Percentiles rank a stretch among this genome's conserved stretches.
Conservation (phyloP, 2,888 invertebrate genomes). For the Conops quadrifasciatus region DNA sequence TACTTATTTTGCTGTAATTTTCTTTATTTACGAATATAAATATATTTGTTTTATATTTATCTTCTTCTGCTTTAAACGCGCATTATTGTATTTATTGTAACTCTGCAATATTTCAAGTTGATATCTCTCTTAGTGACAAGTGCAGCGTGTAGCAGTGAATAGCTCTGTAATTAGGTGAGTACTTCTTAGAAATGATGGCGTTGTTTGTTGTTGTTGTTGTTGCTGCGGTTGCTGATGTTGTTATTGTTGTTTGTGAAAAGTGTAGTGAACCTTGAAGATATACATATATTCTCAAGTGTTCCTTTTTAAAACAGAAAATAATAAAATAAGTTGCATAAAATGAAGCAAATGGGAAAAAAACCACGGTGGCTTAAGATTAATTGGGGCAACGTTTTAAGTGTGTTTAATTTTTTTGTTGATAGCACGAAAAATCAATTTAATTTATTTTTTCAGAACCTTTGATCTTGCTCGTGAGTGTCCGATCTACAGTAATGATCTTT, state of each 20-base stretch:
- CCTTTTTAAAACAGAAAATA: no score
- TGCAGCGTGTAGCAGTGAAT: conserved; percentile 19
- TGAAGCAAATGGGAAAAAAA: no score
- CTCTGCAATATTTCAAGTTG: conserved; percentile 16
- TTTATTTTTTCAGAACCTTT: no score
- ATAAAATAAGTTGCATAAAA: no score
- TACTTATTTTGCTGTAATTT: neutral
- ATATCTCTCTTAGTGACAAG: conserved; percentile 15
- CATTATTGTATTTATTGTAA: neutral
- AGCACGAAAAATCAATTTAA: no score
- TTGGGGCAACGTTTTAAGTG: no score
- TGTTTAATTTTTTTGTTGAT: no score
- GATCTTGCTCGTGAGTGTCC: no score
- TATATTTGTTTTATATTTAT: neutral
- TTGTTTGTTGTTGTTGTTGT: neutral
- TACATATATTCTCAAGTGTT: neutral
- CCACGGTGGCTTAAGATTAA: no score
- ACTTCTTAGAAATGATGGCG: conserved; percentile 11
- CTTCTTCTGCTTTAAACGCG: neutral
- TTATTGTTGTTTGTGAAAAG: neutral
- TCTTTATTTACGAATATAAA: neutral
- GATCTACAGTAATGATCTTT: no score
- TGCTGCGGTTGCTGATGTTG: neutral
- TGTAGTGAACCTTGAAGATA: conserved; percentile 14
- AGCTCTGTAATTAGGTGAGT: conserved; percentile 21